A percentile compares a stretch with the other conserved stretches of the same genome.
phyloP scores from a whole-genome alignment of 1,140 invertebrate species.

The Drosophila bifasciata region DNA sequence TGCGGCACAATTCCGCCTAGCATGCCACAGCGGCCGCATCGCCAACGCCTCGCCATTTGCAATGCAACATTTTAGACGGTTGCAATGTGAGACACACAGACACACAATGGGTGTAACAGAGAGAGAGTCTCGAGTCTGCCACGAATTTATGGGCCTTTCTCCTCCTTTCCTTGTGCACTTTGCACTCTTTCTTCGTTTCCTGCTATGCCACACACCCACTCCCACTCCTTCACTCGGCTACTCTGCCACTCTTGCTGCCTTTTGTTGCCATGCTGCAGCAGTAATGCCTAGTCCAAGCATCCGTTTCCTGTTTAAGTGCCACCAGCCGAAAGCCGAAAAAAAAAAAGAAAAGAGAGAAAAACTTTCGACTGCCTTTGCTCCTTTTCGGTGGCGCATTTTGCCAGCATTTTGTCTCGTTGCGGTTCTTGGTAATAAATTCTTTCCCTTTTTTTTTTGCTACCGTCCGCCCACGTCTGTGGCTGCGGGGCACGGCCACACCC shows the following conservation, averaged over 20 bases:
- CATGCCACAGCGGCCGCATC: conserved; percentile 65
- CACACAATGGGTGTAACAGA: conserved; percentile 5
- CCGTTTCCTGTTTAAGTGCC: conserved; percentile 79
- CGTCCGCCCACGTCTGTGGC: conserved; percentile 53
- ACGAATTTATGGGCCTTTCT: conserved; percentile 72
- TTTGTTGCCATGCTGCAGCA: conserved; percentile 3
- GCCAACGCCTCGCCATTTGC: conserved; percentile 49
- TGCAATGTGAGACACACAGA: conserved; percentile 32
- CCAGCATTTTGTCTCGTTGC: conserved; percentile 77
- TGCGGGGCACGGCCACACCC: conserved; percentile 38
- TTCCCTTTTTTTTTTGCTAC: conserved; percentile 25
- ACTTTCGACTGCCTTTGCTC: conserved; percentile 53
- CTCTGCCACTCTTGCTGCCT: no score
- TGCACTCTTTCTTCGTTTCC: conserved; percentile 34
- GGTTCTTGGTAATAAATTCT: conserved; percentile 80
- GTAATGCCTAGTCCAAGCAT: conserved; percentile 78
- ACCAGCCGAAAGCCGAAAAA: conserved; percentile 34
- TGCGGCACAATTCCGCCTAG: conserved; percentile 79
- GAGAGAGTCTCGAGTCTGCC: conserved; percentile 43
- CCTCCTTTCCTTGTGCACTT: conserved; percentile 59
- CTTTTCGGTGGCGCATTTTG: conserved; percentile 36
- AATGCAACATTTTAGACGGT: conserved; percentile 69
- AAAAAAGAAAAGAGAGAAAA: conserved; percentile 23
- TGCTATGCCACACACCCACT: no score
- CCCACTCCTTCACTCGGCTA: neutral